A percentile compares a stretch with the other conserved stretches of the same genome.
Evolutionary conservation across 2,113 vertebrate genomes (phyloP).

Genomic region (Willisornis vidua): DNA sequence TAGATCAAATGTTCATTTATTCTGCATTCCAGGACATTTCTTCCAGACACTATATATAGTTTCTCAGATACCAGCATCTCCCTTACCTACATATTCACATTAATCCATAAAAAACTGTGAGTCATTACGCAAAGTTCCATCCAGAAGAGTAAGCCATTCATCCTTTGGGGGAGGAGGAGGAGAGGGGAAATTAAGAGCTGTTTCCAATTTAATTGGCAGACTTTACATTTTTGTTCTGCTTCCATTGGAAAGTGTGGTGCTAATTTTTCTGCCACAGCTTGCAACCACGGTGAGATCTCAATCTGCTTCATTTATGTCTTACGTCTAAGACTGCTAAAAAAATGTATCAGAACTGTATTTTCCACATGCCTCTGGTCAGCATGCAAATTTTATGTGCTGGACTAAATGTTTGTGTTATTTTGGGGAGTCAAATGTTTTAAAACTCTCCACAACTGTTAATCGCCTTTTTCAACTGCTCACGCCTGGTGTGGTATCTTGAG

Average conservation of each 20-base stretch:
- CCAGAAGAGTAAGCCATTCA: constrained; percentile 62
- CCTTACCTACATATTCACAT: constrained; percentile 59
- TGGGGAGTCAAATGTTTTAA: neutral
- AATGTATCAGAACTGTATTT: neutral
- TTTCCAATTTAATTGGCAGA: constrained; percentile 70
- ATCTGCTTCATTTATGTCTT: neutral
- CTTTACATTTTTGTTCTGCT: constrained; percentile 63
- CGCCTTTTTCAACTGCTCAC: neutral
- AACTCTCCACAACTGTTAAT: neutral
- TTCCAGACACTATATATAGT: constrained; percentile 50
- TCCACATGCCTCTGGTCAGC: neutral
- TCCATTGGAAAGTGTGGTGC: constrained; percentile 57
- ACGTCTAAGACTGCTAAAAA: neutral
- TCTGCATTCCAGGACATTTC: constrained; percentile 19
- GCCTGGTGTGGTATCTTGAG: neutral
- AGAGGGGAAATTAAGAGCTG: constrained; percentile 62
- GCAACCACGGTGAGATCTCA: neutral
- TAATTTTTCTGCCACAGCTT: constrained; percentile 55
- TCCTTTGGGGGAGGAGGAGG: constrained; percentile 26
- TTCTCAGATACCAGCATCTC: constrained; percentile 41
- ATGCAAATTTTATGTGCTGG: neutral
- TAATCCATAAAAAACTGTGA: constrained; percentile 63
- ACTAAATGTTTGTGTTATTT: neutral
- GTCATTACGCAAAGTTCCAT: constrained; percentile 61
- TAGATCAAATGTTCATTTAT: constrained; percentile 24